Conservation (phyloP, 2,888 invertebrate genomes). For the Punctoribates punctum region DNA sequence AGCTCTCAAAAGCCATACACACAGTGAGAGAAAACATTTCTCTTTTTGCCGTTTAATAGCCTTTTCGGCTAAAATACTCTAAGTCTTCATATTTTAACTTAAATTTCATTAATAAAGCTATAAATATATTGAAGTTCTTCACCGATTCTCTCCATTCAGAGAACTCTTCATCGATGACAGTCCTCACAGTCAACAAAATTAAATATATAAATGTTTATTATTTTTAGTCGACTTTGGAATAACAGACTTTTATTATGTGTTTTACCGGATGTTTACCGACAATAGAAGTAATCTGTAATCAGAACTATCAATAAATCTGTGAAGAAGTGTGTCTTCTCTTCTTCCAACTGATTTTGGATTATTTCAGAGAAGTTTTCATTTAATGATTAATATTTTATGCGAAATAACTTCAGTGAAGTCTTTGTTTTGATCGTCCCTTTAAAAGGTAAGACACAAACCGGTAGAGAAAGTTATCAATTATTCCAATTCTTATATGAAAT, state of each 20-base stretch:
- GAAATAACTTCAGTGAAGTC: no score
- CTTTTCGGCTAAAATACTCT: background rate
- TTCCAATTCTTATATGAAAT: no score
- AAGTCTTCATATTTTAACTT: background rate
- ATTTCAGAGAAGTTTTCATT: no score
- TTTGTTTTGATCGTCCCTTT: no score
- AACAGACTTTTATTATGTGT: background rate
- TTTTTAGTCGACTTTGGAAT: background rate
- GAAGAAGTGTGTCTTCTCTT: background rate
- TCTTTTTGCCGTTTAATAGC: background rate
- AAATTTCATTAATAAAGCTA: background rate
- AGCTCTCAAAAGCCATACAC: background rate
- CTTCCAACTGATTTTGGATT: background rate
- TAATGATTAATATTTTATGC: no score
- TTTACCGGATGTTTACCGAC: conserved; percentile 13
- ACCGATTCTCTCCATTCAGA: no score
- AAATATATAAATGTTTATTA: background rate
- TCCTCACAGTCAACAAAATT: background rate
- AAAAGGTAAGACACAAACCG: no score
- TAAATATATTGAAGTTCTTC: background rate
- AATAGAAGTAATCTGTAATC: background rate
- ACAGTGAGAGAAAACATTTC: background rate
- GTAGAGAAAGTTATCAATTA: no score
- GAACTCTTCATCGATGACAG: no score
- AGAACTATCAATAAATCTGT: background rate